These are phyloP conservation scores for Alviniconcha strummeri DNA, from an alignment of 2,888 invertebrate genomes.

Conservation along the genomic window DNA sequence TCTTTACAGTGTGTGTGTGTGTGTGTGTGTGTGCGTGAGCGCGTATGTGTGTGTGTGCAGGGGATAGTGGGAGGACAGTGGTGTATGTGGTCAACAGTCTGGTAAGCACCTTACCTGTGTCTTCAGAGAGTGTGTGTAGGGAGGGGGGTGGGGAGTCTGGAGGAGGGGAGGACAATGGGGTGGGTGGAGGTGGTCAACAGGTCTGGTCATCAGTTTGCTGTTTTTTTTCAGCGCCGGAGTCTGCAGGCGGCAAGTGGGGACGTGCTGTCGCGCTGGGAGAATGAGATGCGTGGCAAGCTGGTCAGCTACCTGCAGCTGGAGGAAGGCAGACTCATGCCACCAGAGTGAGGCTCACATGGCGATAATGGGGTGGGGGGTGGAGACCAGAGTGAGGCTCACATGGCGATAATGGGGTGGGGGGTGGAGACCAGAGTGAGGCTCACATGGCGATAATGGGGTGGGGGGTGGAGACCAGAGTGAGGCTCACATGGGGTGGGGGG, in stretches of 20 bases:
- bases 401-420: too few relatives aligned
- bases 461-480: too few relatives aligned
- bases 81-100: not conserved
- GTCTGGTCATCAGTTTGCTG: too few relatives aligned
- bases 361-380: too few relatives aligned
- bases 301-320: slow-evolving; percentile 54
- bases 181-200: not conserved
- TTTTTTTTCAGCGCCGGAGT: slow-evolving; percentile 37
- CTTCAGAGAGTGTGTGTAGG: not conserved
- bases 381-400: too few relatives aligned
- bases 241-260: slow-evolving; percentile 49
- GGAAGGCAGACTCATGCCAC: slow-evolving; percentile 45
- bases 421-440: too few relatives aligned
- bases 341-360: slow-evolving; percentile 44
- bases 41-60: not conserved
- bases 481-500: too few relatives aligned
- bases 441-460: too few relatives aligned
- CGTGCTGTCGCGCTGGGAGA: slow-evolving; percentile 61
- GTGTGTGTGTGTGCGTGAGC: slow-evolving; percentile 1
- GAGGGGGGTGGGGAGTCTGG: not conserved
- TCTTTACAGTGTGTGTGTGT: not conserved
- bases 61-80: not conserved
- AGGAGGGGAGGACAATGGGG: not conserved
- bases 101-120: not conserved
- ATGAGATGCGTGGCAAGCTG: slow-evolving; percentile 48